Evolutionary conservation across 1,140 invertebrate genomes (phyloP).

Genomic region (Cotesia glomerata): DNA sequence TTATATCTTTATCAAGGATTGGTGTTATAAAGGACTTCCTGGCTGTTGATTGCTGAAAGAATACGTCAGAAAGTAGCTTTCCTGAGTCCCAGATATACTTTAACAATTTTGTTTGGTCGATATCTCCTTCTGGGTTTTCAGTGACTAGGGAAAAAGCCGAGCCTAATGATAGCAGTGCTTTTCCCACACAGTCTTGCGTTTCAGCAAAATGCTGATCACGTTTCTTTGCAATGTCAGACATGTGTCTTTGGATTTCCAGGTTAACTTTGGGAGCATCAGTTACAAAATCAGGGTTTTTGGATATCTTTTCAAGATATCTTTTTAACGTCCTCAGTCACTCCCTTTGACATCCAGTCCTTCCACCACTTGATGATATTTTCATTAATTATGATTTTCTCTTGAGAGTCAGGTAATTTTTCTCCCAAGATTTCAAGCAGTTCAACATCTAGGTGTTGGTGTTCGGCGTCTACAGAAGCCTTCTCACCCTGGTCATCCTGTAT

Average conservation of each 20-base stretch:
- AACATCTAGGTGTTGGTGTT: too few species aligned
- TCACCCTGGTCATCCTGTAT: too few species aligned
- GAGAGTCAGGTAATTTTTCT: too few species aligned
- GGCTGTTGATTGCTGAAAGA: slow-evolving; percentile 9
- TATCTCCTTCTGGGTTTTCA: slow-evolving; percentile 5
- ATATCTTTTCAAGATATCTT: slow-evolving; percentile 31
- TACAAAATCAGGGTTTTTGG: slow-evolving; percentile 10
- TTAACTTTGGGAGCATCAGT: slow-evolving; percentile 36
- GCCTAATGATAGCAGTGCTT: slow-evolving; percentile 27
- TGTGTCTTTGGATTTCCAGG: slow-evolving; percentile 23
- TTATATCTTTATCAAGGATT: slow-evolving; percentile 18
- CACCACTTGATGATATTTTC: too few species aligned
- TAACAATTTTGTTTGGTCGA: slow-evolving; percentile 7
- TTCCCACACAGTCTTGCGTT: slow-evolving; percentile 32
- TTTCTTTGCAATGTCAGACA: slow-evolving; percentile 26
- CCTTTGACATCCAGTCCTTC: too few species aligned
- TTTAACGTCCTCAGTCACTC: too few species aligned
- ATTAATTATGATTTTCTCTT: too few species aligned
- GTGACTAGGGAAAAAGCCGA: neutral
- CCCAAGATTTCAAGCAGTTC: too few species aligned
- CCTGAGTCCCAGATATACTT: slow-evolving; percentile 19
- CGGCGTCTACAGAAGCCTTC: too few species aligned
- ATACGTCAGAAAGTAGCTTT: slow-evolving; percentile 15
- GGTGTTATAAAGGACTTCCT: slow-evolving; percentile 28
- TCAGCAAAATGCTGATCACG: slow-evolving; percentile 32